Evolutionary conservation across 2,888 invertebrate genomes (phyloP).

Genomic region (Trachelus troglodyta): DNA sequence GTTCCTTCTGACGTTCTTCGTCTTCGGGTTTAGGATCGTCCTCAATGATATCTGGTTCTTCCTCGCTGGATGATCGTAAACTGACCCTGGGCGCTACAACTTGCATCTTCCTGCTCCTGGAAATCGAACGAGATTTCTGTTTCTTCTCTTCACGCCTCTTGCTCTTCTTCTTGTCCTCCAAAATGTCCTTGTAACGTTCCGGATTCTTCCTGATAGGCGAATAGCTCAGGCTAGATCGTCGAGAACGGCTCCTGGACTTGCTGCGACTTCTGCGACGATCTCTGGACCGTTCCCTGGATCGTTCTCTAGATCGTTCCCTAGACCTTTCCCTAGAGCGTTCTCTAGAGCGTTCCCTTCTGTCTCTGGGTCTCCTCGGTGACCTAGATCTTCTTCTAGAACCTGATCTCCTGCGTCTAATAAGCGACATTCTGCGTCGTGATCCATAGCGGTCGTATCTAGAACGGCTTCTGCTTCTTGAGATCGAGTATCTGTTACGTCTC

Average conservation of each 20-base stretch:
- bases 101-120: constrained; percentile 44
- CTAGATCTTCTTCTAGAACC: constrained; percentile 54
- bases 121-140: constrained; percentile 48
- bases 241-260: constrained; percentile 66
- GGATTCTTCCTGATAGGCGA: constrained; percentile 78
- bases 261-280: constrained; percentile 45
- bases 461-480: constrained; percentile 52
- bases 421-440: constrained; percentile 46
- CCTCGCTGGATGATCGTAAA: constrained; percentile 61
- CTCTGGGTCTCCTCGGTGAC: constrained; percentile 26
- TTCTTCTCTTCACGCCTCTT: constrained; percentile 53
- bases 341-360: constrained; percentile 12
- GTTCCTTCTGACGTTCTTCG: constrained; percentile 75
- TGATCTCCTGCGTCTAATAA: constrained; percentile 38
- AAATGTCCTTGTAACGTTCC: constrained; percentile 76
- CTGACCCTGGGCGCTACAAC: constrained; percentile 59
- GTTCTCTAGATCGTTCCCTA: constrained; percentile 34
- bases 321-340: constrained; percentile 40
- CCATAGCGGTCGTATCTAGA: constrained; percentile 52
- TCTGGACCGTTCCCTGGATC: constrained; percentile 37
- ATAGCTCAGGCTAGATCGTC: constrained; percentile 72
- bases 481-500: constrained; percentile 51
- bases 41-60: constrained; percentile 68
- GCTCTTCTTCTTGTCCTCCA: constrained; percentile 71
- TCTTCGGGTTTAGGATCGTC: constrained; percentile 70